These are phyloP conservation scores for Amorpha juglandis DNA, from an alignment of 2,888 invertebrate genomes.

Conservation along the genomic window DNA sequence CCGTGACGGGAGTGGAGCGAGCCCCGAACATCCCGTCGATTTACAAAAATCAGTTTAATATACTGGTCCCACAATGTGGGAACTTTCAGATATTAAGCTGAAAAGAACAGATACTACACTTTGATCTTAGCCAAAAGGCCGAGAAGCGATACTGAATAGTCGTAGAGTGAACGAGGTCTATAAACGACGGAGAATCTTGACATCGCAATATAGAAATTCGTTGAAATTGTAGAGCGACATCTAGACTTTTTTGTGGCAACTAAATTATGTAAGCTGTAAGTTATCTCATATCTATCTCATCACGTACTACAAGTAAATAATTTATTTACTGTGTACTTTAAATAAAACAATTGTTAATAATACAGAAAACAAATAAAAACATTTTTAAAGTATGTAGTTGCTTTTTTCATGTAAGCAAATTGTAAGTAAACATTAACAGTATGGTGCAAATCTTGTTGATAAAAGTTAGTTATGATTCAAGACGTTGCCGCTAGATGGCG, in stretches of 20 bases:
- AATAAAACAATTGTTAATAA: not conserved
- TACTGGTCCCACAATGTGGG: conserved; percentile 52
- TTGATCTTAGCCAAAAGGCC: conserved; percentile 52
- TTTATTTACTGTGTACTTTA: not conserved
- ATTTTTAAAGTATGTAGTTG: too few relatives aligned
- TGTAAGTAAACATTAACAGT: too few relatives aligned
- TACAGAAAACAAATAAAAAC: not conserved
- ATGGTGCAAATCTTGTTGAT: not conserved
- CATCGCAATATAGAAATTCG: conserved; percentile 12
- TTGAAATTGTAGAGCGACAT: not conserved
- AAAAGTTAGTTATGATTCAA: not conserved
- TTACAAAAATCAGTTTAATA: conserved; percentile 52
- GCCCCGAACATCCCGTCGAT: conserved; percentile 50
- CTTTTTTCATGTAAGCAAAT: too few relatives aligned
- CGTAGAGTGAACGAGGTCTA: not conserved
- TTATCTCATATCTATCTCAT: not conserved
- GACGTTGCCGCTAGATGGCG: not conserved
- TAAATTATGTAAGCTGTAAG: not conserved
- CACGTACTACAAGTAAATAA: not conserved
- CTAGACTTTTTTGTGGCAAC: not conserved
- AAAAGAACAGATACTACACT: conserved; percentile 53
- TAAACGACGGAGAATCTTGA: conserved; percentile 6
- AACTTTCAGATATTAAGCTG: conserved; percentile 54
- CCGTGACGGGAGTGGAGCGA: conserved; percentile 53
- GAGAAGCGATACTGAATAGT: conserved; percentile 39